phyloP scores from a whole-genome alignment of 2,797 vertebrate genomes.

The Acipenser ruthenus region DNA sequence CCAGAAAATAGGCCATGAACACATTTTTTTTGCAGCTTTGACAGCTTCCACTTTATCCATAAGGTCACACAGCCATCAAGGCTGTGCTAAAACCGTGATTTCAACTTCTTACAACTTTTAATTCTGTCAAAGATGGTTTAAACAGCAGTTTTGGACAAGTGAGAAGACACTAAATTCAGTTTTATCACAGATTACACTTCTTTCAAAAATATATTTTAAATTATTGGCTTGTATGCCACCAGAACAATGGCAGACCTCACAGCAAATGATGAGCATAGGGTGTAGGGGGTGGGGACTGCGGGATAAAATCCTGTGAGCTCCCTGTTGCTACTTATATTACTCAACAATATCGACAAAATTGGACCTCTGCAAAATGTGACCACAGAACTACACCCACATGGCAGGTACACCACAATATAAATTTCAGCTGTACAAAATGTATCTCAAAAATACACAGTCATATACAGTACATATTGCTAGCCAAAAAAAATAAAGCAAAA shows the following conservation, averaged over 20 bases:
- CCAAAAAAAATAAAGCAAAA: conserved; percentile 27
- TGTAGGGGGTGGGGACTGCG: too few species aligned
- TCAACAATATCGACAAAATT: conserved; percentile 16
- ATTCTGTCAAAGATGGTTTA: conserved; percentile 10
- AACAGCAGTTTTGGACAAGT: conserved; percentile 6
- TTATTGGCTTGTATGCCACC: conserved; percentile 5
- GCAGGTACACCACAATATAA: conserved; percentile 41
- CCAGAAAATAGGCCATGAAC: too few species aligned
- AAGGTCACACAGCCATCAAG: conserved; percentile 20
- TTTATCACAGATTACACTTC: conserved; percentile 17
- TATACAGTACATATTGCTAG: conserved; percentile 32
- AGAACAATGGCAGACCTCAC: too few species aligned
- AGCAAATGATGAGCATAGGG: too few species aligned
- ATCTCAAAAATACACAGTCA: conserved; percentile 36
- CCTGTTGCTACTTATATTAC: conserved; percentile 18
- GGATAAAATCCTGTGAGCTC: not conserved
- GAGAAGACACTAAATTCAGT: conserved; percentile 13
- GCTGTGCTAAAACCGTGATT: not conserved
- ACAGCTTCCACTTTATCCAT: not conserved
- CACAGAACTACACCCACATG: conserved; percentile 30
- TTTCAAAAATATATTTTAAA: conserved; percentile 20
- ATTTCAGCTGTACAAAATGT: conserved; percentile 54
- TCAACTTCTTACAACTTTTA: not conserved
- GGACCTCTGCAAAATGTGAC: conserved; percentile 15
- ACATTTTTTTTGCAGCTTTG: too few species aligned